Conservation (phyloP, 1,140 invertebrate species). For the Streblospio benedicti region DNA sequence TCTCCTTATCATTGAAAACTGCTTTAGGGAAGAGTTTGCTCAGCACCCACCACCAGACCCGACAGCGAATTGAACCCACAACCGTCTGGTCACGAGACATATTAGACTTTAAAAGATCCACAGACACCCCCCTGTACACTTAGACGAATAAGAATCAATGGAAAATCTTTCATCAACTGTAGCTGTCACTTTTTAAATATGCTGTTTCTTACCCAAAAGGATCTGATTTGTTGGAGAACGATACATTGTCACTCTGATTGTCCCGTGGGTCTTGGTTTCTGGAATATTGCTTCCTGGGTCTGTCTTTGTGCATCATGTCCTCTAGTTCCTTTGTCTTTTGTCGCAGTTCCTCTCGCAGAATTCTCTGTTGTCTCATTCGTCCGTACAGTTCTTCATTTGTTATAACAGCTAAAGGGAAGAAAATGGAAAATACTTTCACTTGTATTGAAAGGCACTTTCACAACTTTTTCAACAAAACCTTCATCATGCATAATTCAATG, state of each 20-base stretch:
- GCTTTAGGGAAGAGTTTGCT: too few relatives aligned
- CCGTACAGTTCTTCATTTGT: constrained; percentile 46
- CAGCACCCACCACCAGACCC: too few relatives aligned
- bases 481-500: not conserved
- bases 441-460: not conserved
- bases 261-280: constrained; percentile 45
- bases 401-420: constrained; percentile 32
- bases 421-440: not conserved
- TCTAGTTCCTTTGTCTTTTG: constrained; percentile 43
- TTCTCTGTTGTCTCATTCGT: constrained; percentile 43
- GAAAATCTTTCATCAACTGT: too few relatives aligned
- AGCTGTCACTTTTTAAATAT: too few relatives aligned
- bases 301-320: constrained; percentile 44
- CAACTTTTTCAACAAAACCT: not conserved
- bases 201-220: constrained; percentile 31
- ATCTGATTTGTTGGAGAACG: constrained; percentile 34
- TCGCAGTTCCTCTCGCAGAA: constrained; percentile 39
- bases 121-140: too few relatives aligned
- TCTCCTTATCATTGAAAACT: not conserved
- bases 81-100: too few relatives aligned
- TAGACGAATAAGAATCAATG: too few relatives aligned
- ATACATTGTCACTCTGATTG: constrained; percentile 44
- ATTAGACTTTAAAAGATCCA: too few relatives aligned
- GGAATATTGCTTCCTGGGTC: constrained; percentile 35
- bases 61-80: too few relatives aligned